Base-by-base conservation (phyloP, 2,113 vertebrate species). In the Stictonetta naevosa region DNA sequence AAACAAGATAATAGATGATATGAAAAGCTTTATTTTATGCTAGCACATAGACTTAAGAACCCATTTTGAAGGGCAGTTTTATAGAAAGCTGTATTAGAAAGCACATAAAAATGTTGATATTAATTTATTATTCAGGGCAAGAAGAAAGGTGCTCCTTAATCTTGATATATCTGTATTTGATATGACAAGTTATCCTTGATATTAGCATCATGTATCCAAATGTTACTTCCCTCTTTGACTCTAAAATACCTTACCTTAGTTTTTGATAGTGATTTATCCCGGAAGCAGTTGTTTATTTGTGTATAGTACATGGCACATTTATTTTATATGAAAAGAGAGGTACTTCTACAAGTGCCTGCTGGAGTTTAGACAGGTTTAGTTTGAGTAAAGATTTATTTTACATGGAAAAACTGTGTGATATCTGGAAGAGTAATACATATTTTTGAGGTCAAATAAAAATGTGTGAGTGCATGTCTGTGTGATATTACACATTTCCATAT, bases 1-100 rank as follows among this genome's bases (percentile, higher is more conserved):
- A 95, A 93, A 69, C 88, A 96, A 95, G 88, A 93, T 93, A 96
- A 92, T 62, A 73, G 36, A 34, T 84, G 78, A 64, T 88, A 90
- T 80, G 83, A 92, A 68, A 89, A 83, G 56, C 81, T 96, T 95
- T 89, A 53, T 86, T 79, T 96, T 95, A 90, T 85, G 58, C 77
- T 66, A 63, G 44, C 36, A 77, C 29, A 94, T 29, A 60, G 31
- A 92, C 75, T 85, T 74, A 88, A 59, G 69, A 93, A 92, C 64
- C 72, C 0, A 3, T 53, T 94, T 68, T 88, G 81, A 91, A 64
- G n/a, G 69, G 60, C 42, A 91, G 66, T 93, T 97, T 67, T 92
- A 29, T 85, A 90, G 58, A 97, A 92, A 88, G 77, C 81, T 83
- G 3, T 84, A 83, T 96, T 77, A 82, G 40, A 71, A 72, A 96